Evolutionary conservation across 1,140 invertebrate species (phyloP), one percentile per base, ranked within the genome.

Genomic region (Parapsyche elsis): DNA sequence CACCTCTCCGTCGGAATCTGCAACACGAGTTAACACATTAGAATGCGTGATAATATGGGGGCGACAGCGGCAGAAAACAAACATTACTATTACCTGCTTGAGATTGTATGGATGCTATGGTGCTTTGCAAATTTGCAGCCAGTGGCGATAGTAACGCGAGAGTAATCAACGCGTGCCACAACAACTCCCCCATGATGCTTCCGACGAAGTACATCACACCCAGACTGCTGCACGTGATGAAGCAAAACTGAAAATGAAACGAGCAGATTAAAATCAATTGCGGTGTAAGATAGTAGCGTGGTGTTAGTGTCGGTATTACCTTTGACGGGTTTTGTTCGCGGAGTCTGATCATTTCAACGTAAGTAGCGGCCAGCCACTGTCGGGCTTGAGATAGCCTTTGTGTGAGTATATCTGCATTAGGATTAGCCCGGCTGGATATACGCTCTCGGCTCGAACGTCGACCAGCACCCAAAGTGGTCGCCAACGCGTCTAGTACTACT

Each of bases 1-100:
- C 46, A 82, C 78, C n/a, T 83, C 83, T 19, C 71, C 78, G 80
- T 83, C 83, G 16, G 83, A 82, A 67, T 83, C 83, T 82, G 38
- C 10, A 79, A 57, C n/a, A n/a, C 9, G 24, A 24, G 57, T 76
- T 23, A 5, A 73, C 16, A 4, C 1, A 38, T 38, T 38, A 38
- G 30, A 38, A 38, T 38, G 7, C 30, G 7, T 4, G 30, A 38
- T 38, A 38, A 38, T 4, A 38, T 4, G 2, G 7, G 7, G 1
- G 7, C 30, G 30, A 38, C 30, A n/a, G n/a, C n/a, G n/a, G 30
- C 7, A 7, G 30, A 71, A 71, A 9, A 19, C 23, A 26, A 10
- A 14, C n/a, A n/a, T n/a, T n/a, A n/a, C n/a, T n/a, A n/a, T n/a
- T 57, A 76, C 75, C 75, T 16, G 24, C 19, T 24, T 77, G 2